Conservation (phyloP, 2,888 invertebrate species). For the Saturnia pavonia region DNA sequence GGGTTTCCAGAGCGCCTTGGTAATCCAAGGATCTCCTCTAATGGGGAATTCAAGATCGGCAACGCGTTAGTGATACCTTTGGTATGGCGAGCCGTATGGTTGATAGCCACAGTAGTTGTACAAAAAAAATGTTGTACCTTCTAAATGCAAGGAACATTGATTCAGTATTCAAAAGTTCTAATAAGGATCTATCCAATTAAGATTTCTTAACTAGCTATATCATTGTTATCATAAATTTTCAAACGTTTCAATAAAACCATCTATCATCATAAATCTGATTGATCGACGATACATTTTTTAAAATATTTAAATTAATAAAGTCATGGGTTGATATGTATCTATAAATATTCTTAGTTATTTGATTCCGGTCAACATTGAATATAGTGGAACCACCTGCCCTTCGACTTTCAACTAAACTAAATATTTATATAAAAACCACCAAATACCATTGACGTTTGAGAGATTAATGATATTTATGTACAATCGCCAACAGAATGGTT, state of each 20-base stretch:
- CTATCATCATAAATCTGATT: conserved; percentile 18
- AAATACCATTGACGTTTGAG: conserved; percentile 16
- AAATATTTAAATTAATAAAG: not conserved
- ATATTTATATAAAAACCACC: conserved; percentile 19
- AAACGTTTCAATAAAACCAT: conserved; percentile 16
- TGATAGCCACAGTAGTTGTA: too few relatives aligned
- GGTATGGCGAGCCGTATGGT: too few relatives aligned
- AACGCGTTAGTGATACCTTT: too few relatives aligned
- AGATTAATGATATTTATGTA: conserved; percentile 21
- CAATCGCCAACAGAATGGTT: not conserved
- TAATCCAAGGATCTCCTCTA: too few relatives aligned
- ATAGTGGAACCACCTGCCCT: conserved; percentile 6
- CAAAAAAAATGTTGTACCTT: too few relatives aligned
- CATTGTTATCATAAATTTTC: not conserved
- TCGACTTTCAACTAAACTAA: conserved; percentile 19
- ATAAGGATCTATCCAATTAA: not conserved
- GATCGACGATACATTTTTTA: conserved; percentile 5
- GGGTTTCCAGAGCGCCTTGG: too few relatives aligned
- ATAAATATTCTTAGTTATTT: not conserved
- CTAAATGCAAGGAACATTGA: too few relatives aligned
- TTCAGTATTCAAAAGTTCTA: too few relatives aligned
- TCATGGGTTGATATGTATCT: not conserved
- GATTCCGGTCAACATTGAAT: conserved; percentile 8
- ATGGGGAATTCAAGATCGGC: too few relatives aligned
- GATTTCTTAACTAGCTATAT: not conserved